Conservation (phyloP, 2,113 vertebrate species). For the Nycticebus coucang region DNA sequence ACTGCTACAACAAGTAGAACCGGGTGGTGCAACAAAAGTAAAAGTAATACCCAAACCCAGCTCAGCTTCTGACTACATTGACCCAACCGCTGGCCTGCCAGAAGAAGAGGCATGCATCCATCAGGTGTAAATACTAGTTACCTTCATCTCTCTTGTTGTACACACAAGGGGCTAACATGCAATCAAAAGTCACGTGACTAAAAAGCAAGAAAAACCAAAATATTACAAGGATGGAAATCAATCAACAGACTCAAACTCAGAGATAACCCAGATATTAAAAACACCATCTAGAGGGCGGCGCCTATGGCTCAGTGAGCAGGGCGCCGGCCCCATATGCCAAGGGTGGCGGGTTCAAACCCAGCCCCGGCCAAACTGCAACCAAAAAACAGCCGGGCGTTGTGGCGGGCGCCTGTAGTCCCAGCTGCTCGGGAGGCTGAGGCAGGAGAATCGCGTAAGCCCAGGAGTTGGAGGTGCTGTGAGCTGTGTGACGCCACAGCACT, state of each 20-base stretch:
- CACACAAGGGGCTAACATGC: background rate
- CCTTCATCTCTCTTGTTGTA: background rate
- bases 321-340: too few species aligned
- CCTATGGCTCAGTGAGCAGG: too few species aligned
- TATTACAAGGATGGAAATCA: background rate
- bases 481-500: too few species aligned
- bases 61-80: background rate
- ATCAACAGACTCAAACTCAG: background rate
- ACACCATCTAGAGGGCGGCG: background rate
- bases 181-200: conserved; percentile 1
- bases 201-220: conserved; percentile 9
- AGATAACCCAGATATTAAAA: background rate
- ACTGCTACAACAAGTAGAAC: background rate
- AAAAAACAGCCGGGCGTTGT: too few species aligned
- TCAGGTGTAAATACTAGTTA: background rate
- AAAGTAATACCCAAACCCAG: background rate
- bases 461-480: too few species aligned
- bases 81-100: background rate
- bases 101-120: background rate
- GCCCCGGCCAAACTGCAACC: too few species aligned
- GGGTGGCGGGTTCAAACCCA: too few species aligned
- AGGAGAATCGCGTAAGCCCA: too few species aligned
- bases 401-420: too few species aligned
- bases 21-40: background rate
- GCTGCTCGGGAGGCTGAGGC: too few species aligned